phyloP scores from a whole-genome alignment of 53 echinoderm and acorn worm genomes.

The Zoroaster sp. region DNA sequence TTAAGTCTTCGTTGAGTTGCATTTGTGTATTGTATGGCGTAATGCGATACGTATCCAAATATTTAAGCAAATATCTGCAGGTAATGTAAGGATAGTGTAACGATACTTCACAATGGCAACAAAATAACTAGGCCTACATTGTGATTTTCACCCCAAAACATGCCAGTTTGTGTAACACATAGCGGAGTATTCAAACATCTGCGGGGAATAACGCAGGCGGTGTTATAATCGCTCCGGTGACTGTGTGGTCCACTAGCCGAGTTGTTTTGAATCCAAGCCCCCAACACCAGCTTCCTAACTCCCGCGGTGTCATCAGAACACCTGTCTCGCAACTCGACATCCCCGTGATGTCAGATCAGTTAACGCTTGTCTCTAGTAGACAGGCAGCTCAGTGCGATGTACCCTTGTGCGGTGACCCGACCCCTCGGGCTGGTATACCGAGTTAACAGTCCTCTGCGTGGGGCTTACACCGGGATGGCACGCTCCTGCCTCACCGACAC shows the following conservation, averaged over 20 bases:
- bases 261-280: slow-evolving; percentile 12
- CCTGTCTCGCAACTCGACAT: slow-evolving; percentile 8
- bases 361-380: not conserved
- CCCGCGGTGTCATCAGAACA: slow-evolving; percentile 12
- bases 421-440: slow-evolving; percentile 27
- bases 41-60: not conserved
- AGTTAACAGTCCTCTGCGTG: slow-evolving; percentile 25
- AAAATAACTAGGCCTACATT: not conserved
- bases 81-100: slow-evolving; percentile 22
- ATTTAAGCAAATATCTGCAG: slow-evolving; percentile 38
- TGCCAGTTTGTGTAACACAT: slow-evolving; percentile 43
- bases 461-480: slow-evolving; percentile 32
- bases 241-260: slow-evolving; percentile 53
- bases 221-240: slow-evolving; percentile 11
- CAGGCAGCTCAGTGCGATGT: not conserved
- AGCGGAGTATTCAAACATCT: slow-evolving; percentile 49
- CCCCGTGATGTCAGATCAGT: slow-evolving; percentile 18
- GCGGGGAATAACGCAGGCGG: not conserved
- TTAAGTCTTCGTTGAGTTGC: not conserved
- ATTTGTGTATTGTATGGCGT: not conserved
- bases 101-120: not conserved
- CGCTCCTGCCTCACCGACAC: slow-evolving; percentile 40
- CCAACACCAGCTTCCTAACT: not conserved
- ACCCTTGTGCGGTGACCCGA: not conserved
- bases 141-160: slow-evolving; percentile 1